These are phyloP conservation scores for Cheilosia vernalis DNA, from an alignment of 2,888 invertebrate species.

Conservation along the genomic window DNA sequence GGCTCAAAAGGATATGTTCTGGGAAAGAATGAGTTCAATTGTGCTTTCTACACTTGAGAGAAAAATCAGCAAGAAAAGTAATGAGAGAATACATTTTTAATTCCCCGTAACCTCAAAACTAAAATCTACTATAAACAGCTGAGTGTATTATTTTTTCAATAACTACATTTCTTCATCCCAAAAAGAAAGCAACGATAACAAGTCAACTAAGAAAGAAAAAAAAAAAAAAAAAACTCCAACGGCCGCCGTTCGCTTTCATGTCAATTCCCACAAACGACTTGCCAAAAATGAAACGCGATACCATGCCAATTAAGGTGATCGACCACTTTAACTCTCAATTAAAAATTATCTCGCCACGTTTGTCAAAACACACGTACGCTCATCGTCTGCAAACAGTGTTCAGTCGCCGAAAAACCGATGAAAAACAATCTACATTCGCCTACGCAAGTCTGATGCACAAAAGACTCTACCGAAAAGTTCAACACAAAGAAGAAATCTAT, in stretches of 20 bases:
- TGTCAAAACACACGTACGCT: constrained; percentile 46
- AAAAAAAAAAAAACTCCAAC: background rate
- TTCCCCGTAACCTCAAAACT: too few relatives aligned
- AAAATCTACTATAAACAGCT: too few relatives aligned
- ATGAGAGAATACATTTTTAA: too few relatives aligned
- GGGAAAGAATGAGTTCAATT: too few relatives aligned
- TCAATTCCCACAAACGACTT: constrained; percentile 61
- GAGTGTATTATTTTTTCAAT: too few relatives aligned
- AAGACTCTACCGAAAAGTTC: constrained; percentile 24
- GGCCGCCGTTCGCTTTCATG: constrained; percentile 28
- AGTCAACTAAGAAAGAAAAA: too few relatives aligned
- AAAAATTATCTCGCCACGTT: constrained; percentile 70
- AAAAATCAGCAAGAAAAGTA: too few relatives aligned
- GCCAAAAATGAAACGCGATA: constrained; percentile 55
- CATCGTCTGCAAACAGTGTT: background rate
- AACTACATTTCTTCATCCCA: background rate
- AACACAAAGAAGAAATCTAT: constrained; percentile 44
- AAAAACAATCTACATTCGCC: constrained; percentile 23
- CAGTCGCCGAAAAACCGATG: constrained; percentile 26
- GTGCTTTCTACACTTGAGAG: too few relatives aligned
- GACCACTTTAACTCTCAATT: constrained; percentile 70
- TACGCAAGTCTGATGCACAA: constrained; percentile 34
- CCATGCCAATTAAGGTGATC: constrained; percentile 66
- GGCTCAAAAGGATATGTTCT: too few relatives aligned
- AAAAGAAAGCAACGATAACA: background rate